Conservation (phyloP, 1,140 invertebrate genomes). For the Oryctes rhinoceros region DNA sequence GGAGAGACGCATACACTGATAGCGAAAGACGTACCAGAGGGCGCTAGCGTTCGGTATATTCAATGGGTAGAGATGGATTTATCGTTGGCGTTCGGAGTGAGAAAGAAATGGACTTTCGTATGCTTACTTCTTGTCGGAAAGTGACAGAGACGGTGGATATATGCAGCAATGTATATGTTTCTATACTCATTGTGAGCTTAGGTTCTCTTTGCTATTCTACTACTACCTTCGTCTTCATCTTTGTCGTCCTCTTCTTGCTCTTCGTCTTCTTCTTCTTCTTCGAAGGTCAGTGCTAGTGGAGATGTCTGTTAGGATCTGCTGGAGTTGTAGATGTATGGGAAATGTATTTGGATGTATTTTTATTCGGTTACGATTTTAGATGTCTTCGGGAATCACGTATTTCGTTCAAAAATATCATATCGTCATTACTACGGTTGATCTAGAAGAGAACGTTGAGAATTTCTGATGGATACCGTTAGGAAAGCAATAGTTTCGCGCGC, state of each 20-base stretch:
- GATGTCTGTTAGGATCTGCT: too few species aligned
- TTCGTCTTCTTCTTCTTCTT: background rate
- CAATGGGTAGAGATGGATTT: slow-evolving; percentile 10
- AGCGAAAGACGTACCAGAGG: too few species aligned
- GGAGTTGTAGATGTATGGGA: too few species aligned
- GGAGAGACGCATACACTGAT: background rate
- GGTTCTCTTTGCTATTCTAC: background rate
- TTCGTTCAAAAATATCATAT: too few species aligned
- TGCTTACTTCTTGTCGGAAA: background rate
- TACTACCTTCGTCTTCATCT: background rate
- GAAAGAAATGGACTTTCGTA: background rate
- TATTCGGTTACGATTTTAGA: too few species aligned
- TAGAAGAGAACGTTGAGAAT: too few species aligned
- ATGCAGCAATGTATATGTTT: background rate
- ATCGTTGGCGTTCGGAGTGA: background rate
- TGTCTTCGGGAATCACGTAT: too few species aligned
- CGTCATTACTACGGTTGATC: too few species aligned
- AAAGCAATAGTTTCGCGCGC: too few species aligned
- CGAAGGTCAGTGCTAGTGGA: background rate
- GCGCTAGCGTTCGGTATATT: background rate
- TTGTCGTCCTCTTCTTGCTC: background rate
- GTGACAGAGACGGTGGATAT: background rate
- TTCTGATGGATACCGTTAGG: too few species aligned
- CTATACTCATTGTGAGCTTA: background rate
- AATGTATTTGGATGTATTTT: too few species aligned